Conservation (phyloP, 2,113 vertebrate species). For the Brachirus orientalis region DNA sequence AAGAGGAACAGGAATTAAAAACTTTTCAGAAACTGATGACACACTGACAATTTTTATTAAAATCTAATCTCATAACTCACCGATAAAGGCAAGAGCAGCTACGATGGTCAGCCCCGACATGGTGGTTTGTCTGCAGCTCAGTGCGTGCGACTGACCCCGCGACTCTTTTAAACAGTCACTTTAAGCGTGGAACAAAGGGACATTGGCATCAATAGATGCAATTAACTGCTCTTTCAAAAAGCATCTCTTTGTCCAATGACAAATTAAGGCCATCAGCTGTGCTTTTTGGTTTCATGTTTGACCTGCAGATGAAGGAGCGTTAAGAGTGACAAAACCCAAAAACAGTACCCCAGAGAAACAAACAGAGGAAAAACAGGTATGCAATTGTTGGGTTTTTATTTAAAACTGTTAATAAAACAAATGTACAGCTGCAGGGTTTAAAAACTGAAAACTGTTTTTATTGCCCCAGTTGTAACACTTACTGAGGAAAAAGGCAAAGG, state of each 20-base stretch:
- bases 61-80: slow-evolving; percentile 37
- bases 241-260: not conserved
- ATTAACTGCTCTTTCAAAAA: not conserved
- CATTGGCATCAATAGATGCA: no score
- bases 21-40: not conserved
- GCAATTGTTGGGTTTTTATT: slow-evolving; percentile 1
- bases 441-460: no score
- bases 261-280: not conserved
- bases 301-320: slow-evolving; percentile 21
- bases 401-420: not conserved
- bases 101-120: slow-evolving; percentile 35
- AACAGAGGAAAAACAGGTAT: no score
- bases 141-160: no score
- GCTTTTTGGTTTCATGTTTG: not conserved
- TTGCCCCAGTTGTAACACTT: no score
- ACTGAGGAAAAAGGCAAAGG: no score
- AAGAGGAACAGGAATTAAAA: not conserved
- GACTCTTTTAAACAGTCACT: slow-evolving; percentile 7
- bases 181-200: not conserved
- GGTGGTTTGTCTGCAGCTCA: not conserved
- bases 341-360: no score
- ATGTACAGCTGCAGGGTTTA: no score
- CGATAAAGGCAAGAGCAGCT: not conserved
- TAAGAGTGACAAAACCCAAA: no score
- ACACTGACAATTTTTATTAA: no score